Base-by-base conservation (phyloP, 2,113 vertebrate species). In the Budorcas taxicolor region DNA sequence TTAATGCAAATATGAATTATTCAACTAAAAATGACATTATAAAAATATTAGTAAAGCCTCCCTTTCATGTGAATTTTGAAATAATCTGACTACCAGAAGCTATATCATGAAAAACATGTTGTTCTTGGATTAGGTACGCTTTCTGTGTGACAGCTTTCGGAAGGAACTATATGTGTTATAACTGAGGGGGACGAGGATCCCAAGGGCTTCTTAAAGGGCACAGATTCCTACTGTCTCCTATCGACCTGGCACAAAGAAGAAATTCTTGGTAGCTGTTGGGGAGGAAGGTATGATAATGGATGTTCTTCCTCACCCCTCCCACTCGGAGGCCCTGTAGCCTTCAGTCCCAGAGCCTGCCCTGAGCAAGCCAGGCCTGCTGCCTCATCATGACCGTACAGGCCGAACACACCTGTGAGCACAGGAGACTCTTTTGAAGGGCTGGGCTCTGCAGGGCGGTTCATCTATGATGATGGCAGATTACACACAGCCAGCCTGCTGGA, bases 381-480 rank as follows among this genome's bases (percentile, higher is more conserved):
- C 16, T 36, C 45, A 2, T 23, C 0, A 11, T 13, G 10, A 40
- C 13, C 33, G 36, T 16, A 6, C 21, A 74, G 25, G 7, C 16
- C 64, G 62, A 50, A 57, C 27, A 67, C 1, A 3, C 16, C 19
- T 29, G 23, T 45, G 29, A 83, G 43, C 43, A 1, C 0, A 2
- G 33, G 4, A 33, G 7, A 0, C n/a, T 40, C n/a, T 60, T 31
- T 2, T 7, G 23, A 16, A 19, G 36, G 31, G 36, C 15, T 3
- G 2, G 10, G 14, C 10, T 78, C 52, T 43, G 15, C 80, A 31
- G 14, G 9, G 43, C 0, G 0, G 2, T 4, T n/a, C n/a, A 33
- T 92, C 43, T 36, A 2, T 52, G 36, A 52, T 14, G 33, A 6
- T 4, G 33, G 25, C 19, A 10, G 10, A 47, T 25, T 1, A 7